Evolutionary conservation across 1,140 invertebrate species (phyloP).

Genomic region (Adoxophyes honmai): DNA sequence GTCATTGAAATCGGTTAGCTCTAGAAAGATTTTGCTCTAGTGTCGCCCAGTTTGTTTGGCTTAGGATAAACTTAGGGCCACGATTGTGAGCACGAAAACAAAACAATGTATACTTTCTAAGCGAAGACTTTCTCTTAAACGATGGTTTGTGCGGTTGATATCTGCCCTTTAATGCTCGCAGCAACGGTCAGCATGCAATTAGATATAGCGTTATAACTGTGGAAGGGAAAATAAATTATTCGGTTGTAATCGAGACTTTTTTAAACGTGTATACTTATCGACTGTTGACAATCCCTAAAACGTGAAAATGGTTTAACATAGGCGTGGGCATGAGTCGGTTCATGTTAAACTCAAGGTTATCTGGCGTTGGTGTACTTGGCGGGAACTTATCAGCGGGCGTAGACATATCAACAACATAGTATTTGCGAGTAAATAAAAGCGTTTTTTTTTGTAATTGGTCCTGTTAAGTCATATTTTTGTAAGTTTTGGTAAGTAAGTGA

Average conservation of each 20-base stretch:
- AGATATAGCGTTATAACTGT: background rate
- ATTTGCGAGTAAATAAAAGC: background rate
- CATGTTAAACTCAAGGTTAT: conserved; percentile 48
- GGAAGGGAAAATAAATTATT: background rate
- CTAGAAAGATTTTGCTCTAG: conserved; percentile 21
- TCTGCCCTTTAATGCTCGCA: conserved; percentile 33
- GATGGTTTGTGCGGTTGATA: conserved; percentile 41
- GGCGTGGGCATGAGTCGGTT: conserved; percentile 42
- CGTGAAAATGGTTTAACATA: conserved; percentile 43
- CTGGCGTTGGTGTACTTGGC: background rate
- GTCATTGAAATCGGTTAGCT: conserved; percentile 47
- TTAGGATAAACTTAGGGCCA: conserved; percentile 28
- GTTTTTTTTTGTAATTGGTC: conserved; percentile 3
- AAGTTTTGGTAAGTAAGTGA: too few species aligned
- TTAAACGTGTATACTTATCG: conserved; percentile 15
- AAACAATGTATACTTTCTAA: conserved; percentile 59
- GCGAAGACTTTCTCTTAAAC: conserved; percentile 51
- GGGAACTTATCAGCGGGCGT: conserved; percentile 1
- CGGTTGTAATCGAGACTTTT: background rate
- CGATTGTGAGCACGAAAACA: conserved; percentile 38
- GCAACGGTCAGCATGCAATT: conserved; percentile 13
- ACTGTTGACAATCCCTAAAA: conserved; percentile 15
- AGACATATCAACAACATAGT: conserved; percentile 2
- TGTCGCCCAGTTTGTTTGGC: conserved; percentile 3
- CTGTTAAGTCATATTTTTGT: too few species aligned